Evolutionary conservation across 2,888 invertebrate genomes (phyloP).

Genomic region (Craniophora ligustri): DNA sequence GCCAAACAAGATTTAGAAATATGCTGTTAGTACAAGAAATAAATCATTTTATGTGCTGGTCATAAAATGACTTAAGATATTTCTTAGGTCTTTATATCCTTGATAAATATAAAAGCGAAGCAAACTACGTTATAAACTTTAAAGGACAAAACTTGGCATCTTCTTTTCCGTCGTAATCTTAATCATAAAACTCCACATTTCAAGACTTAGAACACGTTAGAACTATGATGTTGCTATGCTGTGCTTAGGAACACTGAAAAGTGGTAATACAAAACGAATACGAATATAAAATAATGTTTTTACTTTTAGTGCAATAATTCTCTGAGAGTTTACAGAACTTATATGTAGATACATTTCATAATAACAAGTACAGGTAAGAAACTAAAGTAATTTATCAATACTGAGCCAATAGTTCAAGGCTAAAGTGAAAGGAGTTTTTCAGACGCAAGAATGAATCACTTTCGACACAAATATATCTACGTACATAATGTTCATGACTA

Average conservation of each 20-base stretch:
- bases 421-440: conserved; percentile 21
- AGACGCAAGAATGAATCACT: conserved; percentile 7
- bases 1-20: too few species aligned
- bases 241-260: too few species aligned
- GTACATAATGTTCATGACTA: background rate
- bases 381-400: conserved; percentile 4
- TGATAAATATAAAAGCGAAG: conserved; percentile 10
- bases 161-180: conserved; percentile 22
- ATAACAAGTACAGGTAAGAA: conserved; percentile 1
- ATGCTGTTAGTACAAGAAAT: too few species aligned
- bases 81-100: conserved; percentile 6
- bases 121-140: conserved; percentile 24
- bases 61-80: too few species aligned
- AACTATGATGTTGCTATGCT: too few species aligned
- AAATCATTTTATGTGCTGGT: conserved; percentile 21
- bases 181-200: too few species aligned
- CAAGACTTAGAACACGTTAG: too few species aligned
- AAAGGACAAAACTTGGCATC: conserved; percentile 29
- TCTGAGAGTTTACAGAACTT: too few species aligned
- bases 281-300: too few species aligned
- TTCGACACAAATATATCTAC: conserved; percentile 1
- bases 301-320: too few species aligned
- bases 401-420: conserved; percentile 31
- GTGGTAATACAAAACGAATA: too few species aligned
- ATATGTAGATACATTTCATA: too few species aligned